phyloP scores from a whole-genome alignment of 1,140 invertebrate genomes.

The Eulimnadia texana region DNA sequence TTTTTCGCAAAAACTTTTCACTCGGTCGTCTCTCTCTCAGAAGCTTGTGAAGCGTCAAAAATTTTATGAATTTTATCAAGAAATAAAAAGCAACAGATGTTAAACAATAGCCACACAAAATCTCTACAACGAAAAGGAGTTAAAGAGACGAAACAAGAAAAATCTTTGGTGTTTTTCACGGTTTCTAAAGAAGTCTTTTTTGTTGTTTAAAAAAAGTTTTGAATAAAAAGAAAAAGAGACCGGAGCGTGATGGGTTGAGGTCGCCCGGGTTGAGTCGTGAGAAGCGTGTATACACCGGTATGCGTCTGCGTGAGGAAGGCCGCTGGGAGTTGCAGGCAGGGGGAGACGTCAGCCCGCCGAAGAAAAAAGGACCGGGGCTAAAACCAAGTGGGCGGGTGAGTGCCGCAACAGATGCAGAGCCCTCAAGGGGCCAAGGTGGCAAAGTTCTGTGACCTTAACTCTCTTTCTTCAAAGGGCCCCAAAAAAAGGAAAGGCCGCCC shows the following conservation, averaged over 20 bases:
- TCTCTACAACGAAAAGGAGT: background rate
- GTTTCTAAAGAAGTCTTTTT: no score
- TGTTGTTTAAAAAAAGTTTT: background rate
- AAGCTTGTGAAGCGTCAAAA: no score
- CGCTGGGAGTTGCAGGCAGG: no score
- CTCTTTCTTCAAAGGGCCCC: background rate
- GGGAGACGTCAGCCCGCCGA: no score
- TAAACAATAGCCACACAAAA: background rate
- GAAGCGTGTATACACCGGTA: background rate
- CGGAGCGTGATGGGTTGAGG: background rate
- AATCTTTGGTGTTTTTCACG: no score
- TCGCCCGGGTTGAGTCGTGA: background rate
- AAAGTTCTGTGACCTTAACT: background rate
- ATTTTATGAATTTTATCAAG: no score
- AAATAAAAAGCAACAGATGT: background rate
- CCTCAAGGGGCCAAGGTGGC: background rate
- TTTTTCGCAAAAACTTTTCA: no score
- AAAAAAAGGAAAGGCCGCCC: background rate
- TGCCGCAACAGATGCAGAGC: background rate
- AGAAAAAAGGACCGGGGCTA: background rate
- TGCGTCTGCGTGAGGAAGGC: background rate
- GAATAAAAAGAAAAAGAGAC: background rate
- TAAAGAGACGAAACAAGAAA: no score
- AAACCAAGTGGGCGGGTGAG: background rate
- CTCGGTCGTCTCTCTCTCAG: no score